Conservation (phyloP, 2,888 invertebrate species). For the Acanthosepion esculentum region DNA sequence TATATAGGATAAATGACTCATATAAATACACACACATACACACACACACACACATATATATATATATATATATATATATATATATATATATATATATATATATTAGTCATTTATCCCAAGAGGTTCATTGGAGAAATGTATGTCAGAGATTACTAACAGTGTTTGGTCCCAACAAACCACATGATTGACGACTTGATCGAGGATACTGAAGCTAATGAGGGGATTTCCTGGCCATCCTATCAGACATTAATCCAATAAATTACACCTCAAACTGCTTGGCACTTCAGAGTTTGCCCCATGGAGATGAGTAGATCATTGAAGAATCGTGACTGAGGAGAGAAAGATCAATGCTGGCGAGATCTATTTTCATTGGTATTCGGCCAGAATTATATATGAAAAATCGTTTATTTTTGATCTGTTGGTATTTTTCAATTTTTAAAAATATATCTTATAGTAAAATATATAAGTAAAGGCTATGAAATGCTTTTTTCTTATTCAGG, state of each 20-base stretch:
- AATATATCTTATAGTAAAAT: neutral
- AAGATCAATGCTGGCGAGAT: neutral
- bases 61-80: too few species aligned
- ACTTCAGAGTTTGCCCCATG: neutral
- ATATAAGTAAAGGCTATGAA: too few species aligned
- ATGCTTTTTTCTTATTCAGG: too few species aligned
- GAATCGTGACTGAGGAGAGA: neutral
- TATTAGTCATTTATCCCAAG: neutral
- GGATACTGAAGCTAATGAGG: conserved; percentile 33
- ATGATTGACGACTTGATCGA: conserved; percentile 23
- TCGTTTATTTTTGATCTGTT: neutral
- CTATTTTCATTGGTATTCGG: neutral
- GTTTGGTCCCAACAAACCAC: conserved; percentile 18
- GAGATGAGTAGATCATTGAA: neutral
- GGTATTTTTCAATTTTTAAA: neutral
- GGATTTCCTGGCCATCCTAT: conserved; percentile 33
- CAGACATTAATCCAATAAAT: conserved; percentile 33
- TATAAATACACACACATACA: too few species aligned
- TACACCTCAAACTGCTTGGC: conserved; percentile 33
- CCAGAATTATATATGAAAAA: neutral
- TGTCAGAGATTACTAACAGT: conserved; percentile 18
- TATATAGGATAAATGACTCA: too few species aligned
- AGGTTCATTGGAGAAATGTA: neutral
- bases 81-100: neutral
- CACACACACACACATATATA: too few species aligned